Evolutionary conservation across 2,113 vertebrate genomes (phyloP), one percentile per base, ranked within the genome.

Genomic region (Onychostruthus taczanowskii): DNA sequence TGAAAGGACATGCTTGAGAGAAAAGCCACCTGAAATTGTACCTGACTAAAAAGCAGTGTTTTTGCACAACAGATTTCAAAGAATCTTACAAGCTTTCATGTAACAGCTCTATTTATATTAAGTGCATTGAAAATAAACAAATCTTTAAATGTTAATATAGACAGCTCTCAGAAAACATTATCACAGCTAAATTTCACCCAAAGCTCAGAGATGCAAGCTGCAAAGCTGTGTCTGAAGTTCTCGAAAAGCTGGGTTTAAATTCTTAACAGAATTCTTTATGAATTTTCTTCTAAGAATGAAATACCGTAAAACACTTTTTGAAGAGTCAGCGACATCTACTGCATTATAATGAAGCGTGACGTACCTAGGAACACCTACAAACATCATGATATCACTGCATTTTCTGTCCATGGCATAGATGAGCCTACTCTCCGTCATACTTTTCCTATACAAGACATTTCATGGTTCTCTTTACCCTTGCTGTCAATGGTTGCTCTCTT

Each of bases 401-500:
- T 46, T 94, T 90, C 73, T 53, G 27, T 47, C 39, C 59, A 10
- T 5, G 12, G 72, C 89, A 88, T 2, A 69, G 49, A 89, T 97
- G 95, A 98, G 98, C 97, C 97, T 98, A 97, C 97, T 97, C 97
- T 98, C 97, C 97, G 97, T 98, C 97, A 98, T 97, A 98, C 96
- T 98, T 98, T 97, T 98, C 98, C 98, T 74, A 98, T 97, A 98
- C 95, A 98, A 98, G 98, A 97, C 96, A 97, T 98, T 98, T 98
- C 97, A 98, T 97, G 98, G 98, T 98, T 98, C 98, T 98, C 98
- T 98, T 98, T 98, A 98, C 98, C 98, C 97, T 98, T 98, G 98
- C 98, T 99, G 98, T 98, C 98, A 98, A 98, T 98, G 98, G 96
- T 88, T 98, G 98, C 97, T 98, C 98, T 98, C 98, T 98, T 98